Evolutionary conservation across 2,113 vertebrate genomes (phyloP).

Genomic region (Hemibagrus wyckioides): DNA sequence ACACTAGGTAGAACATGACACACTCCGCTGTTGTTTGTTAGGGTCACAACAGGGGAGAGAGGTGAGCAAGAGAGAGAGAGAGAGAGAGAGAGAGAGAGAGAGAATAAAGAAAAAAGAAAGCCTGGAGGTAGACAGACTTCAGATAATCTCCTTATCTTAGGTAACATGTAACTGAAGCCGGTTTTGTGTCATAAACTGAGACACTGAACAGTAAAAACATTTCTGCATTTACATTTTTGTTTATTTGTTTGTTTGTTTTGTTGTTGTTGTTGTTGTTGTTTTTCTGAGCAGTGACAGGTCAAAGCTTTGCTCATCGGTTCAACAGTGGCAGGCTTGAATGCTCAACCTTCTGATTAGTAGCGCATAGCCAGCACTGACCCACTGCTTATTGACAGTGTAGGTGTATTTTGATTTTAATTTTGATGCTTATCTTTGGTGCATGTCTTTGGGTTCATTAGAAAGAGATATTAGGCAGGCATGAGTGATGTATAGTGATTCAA

Average conservation of each 20-base stretch:
- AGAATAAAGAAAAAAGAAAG: too few relatives aligned
- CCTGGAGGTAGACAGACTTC: not conserved
- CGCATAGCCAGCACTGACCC: not conserved
- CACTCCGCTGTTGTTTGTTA: constrained; percentile 63
- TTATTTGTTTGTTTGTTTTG: too few relatives aligned
- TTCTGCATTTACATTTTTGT: not conserved
- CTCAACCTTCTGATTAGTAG: not conserved
- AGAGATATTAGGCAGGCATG: not conserved
- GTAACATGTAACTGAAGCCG: not conserved
- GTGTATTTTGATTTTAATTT: not conserved
- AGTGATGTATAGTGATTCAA: not conserved
- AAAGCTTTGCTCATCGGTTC: not conserved
- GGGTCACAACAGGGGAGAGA: constrained; percentile 53
- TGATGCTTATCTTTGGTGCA: not conserved
- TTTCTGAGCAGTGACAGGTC: not conserved
- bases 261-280: too few relatives aligned
- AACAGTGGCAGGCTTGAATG: not conserved
- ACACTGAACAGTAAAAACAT: not conserved
- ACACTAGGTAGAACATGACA: constrained; percentile 62
- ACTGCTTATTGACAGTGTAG: not conserved
- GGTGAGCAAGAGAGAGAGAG: not conserved
- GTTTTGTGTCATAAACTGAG: not conserved
- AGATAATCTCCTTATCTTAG: not conserved
- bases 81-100: constrained; percentile 17
- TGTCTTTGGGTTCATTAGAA: not conserved